Percentiles rank a stretch among this genome's conserved stretches.
These are phyloP conservation scores for Plodia interpunctella DNA, from an alignment of 1,140 invertebrate species.

Conservation along the genomic window DNA sequence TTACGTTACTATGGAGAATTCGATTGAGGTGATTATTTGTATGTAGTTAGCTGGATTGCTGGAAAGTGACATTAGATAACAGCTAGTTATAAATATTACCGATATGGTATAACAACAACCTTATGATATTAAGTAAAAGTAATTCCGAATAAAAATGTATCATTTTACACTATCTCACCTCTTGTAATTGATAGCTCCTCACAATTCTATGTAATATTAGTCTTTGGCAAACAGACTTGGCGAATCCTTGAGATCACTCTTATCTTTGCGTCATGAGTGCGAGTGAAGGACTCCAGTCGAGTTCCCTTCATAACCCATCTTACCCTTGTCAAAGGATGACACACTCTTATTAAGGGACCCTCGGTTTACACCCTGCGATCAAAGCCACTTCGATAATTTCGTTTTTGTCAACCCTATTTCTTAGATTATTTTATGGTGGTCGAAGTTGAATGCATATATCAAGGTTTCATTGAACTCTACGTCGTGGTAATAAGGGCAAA, in stretches of 20 bases:
- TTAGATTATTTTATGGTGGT: background rate
- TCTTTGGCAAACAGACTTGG: constrained; percentile 15
- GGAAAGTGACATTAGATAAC: too few species aligned
- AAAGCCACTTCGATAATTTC: constrained; percentile 14
- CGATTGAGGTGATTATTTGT: too few species aligned
- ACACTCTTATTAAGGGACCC: constrained; percentile 13
- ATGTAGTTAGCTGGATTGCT: too few species aligned
- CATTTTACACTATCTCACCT: background rate
- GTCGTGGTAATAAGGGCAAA: too few species aligned
- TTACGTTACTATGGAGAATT: too few species aligned
- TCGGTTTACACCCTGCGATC: constrained; percentile 11
- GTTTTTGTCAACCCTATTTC: constrained; percentile 10
- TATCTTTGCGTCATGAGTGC: constrained; percentile 19
- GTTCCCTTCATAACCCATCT: constrained; percentile 26
- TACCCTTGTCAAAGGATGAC: constrained; percentile 24
- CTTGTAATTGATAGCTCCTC: constrained; percentile 7
- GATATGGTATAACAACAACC: too few species aligned
- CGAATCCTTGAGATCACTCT: constrained; percentile 14
- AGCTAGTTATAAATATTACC: too few species aligned
- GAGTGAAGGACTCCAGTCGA: constrained; percentile 25
- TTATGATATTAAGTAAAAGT: too few species aligned
- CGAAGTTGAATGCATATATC: background rate
- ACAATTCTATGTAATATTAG: constrained; percentile 10
- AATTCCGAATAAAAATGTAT: too few species aligned
- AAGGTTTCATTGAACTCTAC: too few species aligned